Conservation (phyloP, 2,888 invertebrate genomes). For the Taenaris catops region DNA sequence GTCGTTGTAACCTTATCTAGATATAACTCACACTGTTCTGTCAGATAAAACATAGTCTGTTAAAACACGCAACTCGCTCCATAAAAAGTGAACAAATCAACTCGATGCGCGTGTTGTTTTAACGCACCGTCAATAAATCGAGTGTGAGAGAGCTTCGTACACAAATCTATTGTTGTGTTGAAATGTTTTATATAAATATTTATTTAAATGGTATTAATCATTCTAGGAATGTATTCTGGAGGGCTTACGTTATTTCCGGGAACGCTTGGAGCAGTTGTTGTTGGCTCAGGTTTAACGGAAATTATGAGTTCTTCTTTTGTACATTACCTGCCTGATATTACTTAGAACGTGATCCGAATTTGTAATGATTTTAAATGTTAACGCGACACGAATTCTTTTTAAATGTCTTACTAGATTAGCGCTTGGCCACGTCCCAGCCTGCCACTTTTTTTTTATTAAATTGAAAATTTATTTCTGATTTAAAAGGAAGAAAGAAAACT, state of each 20-base stretch:
- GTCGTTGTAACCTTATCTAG: too few relatives aligned
- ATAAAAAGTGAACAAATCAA: too few relatives aligned
- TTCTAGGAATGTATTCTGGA: slow-evolving; percentile 8
- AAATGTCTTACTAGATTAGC: too few relatives aligned
- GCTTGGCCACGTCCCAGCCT: too few relatives aligned
- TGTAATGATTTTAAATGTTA: neutral
- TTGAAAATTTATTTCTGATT: too few relatives aligned
- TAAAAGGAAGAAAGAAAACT: too few relatives aligned
- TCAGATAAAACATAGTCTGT: too few relatives aligned
- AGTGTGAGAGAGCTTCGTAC: slow-evolving; percentile 2
- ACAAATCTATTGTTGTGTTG: neutral
- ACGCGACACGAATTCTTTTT: too few relatives aligned
- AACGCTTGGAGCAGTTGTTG: slow-evolving; percentile 2
- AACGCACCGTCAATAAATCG: neutral
- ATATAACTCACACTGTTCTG: too few relatives aligned
- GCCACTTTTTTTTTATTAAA: too few relatives aligned
- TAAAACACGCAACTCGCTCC: too few relatives aligned
- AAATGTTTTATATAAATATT: slow-evolving; percentile 4
- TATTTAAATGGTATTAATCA: slow-evolving; percentile 6
- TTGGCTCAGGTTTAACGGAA: slow-evolving; percentile 1
- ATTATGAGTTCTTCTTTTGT: neutral
- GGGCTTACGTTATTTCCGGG: slow-evolving; percentile 8
- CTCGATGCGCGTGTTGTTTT: neutral
- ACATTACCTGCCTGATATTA: neutral
- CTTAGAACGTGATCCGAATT: neutral